These are phyloP conservation scores for Leptinotarsa lineolata DNA, from an alignment of 1,140 invertebrate species.

Conservation along the genomic window DNA sequence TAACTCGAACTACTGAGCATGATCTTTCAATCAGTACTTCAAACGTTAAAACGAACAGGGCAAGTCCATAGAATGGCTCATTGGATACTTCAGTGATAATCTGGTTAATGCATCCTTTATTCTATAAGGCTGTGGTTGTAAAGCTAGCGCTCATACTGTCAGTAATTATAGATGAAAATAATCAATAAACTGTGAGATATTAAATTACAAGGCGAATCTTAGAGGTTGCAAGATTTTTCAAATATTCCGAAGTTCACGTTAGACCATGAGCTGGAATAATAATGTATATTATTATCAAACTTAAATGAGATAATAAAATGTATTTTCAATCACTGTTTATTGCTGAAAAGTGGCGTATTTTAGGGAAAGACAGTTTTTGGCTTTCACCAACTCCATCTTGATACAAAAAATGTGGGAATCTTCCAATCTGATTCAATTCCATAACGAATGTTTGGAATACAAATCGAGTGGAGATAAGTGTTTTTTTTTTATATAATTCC, in stretches of 20 bases:
- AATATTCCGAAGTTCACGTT: neutral
- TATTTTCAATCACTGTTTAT: too few species aligned
- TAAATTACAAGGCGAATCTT: conserved; percentile 19
- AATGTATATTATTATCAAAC: neutral
- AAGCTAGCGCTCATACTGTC: conserved; percentile 18
- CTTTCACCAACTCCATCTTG: too few species aligned
- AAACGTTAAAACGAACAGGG: neutral
- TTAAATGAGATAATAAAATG: too few species aligned
- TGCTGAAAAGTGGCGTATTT: too few species aligned
- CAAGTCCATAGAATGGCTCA: neutral
- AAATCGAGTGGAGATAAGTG: too few species aligned
- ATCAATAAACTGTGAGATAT: conserved; percentile 28
- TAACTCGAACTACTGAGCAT: too few species aligned
- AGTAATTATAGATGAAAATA: conserved; percentile 23
- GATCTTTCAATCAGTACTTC: neutral
- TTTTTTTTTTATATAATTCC: too few species aligned
- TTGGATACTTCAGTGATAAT: conserved; percentile 6
- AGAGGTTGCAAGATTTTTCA: conserved; percentile 8
- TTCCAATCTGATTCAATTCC: too few species aligned
- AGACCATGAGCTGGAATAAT: conserved; percentile 16
- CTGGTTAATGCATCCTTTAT: neutral
- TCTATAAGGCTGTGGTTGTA: neutral
- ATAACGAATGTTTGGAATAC: too few species aligned
- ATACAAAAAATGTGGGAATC: too few species aligned
- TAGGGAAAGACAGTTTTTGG: too few species aligned